Percentiles rank a stretch among this genome's conserved stretches.
phyloP scores from a whole-genome alignment of 2,113 vertebrate genomes.

The Lagopus leucura region DNA sequence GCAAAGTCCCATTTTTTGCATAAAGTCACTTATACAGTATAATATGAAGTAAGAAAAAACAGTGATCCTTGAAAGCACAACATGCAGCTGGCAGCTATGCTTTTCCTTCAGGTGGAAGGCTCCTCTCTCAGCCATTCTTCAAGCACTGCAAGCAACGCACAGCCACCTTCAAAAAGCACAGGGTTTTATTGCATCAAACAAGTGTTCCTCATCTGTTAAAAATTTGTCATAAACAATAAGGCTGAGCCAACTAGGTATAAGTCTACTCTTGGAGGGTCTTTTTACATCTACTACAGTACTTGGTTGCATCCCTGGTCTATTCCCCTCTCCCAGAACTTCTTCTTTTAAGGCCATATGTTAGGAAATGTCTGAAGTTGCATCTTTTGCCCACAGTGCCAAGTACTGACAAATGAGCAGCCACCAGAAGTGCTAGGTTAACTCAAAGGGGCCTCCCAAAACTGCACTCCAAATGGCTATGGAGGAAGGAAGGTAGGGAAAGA shows the following conservation, averaged over 20 bases:
- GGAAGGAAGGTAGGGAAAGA: too few species aligned
- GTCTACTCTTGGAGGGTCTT: neutral
- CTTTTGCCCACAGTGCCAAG: constrained; percentile 2
- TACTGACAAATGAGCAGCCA: constrained; percentile 26
- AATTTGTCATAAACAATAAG: neutral
- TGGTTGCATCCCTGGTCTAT: neutral
- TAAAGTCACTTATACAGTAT: neutral
- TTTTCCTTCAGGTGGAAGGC: neutral
- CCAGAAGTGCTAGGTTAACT: neutral
- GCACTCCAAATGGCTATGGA: constrained; percentile 1
- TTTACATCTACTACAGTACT: neutral
- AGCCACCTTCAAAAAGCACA: neutral
- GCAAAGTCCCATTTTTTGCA: neutral
- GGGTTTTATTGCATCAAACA: neutral
- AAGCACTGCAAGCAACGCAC: neutral
- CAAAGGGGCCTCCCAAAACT: constrained; percentile 21
- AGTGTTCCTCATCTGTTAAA: neutral
- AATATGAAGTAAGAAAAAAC: fast-evolving
- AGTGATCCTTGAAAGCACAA: neutral
- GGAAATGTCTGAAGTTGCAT: neutral
- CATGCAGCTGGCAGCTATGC: fast-evolving
- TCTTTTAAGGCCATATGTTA: neutral
- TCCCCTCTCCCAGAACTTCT: neutral
- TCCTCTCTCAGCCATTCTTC: neutral
- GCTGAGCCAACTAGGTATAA: neutral